These are phyloP conservation scores for Pseudochirops corinnae DNA, from an alignment of 2,797 vertebrate genomes.

Conservation along the genomic window DNA sequence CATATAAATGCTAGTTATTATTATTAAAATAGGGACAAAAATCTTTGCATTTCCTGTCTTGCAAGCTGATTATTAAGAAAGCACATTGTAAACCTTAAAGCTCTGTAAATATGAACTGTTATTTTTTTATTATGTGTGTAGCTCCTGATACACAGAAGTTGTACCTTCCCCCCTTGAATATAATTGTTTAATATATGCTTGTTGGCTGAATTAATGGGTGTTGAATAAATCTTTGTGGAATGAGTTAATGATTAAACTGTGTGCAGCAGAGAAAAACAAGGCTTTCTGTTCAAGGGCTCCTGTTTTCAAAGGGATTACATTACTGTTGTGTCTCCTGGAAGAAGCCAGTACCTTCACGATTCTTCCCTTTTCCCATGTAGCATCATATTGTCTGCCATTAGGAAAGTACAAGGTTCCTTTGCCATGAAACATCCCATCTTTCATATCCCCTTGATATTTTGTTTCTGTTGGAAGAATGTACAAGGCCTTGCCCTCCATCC, in stretches of 20 bases:
- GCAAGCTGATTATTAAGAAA: background rate
- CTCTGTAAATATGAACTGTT: background rate
- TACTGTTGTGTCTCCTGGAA: background rate
- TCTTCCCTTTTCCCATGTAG: conserved; percentile 91
- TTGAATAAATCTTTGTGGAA: background rate
- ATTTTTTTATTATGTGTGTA: background rate
- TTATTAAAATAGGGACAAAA: background rate
- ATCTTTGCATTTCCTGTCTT: background rate
- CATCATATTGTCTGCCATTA: conserved; percentile 89
- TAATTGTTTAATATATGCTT: background rate
- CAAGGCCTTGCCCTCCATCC: conserved; percentile 92
- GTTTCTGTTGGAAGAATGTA: conserved; percentile 91
- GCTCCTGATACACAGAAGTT: background rate
- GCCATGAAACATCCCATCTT: conserved; percentile 96
- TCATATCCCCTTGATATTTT: conserved; percentile 91
- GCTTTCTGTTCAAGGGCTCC: background rate
- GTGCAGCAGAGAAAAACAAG: background rate
- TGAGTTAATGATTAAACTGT: background rate
- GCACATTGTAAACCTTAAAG: background rate
- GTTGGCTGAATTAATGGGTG: background rate
- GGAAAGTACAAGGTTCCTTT: conserved; percentile 91
- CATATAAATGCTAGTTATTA: background rate
- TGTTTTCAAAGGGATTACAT: background rate
- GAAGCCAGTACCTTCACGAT: conserved; percentile 77
- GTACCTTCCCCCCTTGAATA: background rate